These are phyloP conservation scores for Platysternon megacephalum DNA, from an alignment of 2,113 vertebrate species.

Conservation along the genomic window DNA sequence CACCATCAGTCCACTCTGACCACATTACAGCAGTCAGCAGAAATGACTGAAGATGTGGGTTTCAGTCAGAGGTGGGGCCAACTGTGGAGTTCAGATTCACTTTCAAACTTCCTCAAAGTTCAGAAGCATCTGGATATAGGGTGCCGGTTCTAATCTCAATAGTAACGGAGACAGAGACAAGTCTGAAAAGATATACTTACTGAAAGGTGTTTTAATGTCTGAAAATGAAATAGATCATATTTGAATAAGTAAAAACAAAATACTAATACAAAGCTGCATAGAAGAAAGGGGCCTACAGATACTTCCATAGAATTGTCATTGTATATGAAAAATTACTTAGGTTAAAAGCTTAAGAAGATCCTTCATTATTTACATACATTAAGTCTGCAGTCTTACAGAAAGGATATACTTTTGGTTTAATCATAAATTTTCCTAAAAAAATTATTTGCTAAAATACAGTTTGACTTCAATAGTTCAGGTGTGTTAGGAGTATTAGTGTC, in stretches of 20 bases:
- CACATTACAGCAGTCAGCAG: neutral
- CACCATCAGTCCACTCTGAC: accelerated
- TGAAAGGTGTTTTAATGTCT: neutral
- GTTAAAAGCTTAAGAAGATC: neutral
- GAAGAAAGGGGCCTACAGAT: neutral
- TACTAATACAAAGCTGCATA: neutral
- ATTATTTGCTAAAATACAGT: neutral
- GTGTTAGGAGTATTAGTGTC: too few species aligned
- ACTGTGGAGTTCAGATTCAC: neutral
- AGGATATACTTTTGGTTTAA: neutral
- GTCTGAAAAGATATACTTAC: neutral
- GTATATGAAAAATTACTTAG: neutral
- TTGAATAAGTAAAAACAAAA: neutral
- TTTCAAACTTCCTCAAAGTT: neutral
- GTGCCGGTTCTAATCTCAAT: neutral
- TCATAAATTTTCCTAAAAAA: neutral
- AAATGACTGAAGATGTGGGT: neutral
- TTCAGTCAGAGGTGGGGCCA: neutral
- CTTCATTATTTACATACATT: neutral
- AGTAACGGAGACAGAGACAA: neutral
- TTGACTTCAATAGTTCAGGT: neutral
- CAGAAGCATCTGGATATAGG: neutral
- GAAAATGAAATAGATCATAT: neutral
- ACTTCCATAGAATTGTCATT: neutral
- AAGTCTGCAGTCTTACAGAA: neutral